These are phyloP conservation scores for Trissolcus japonicus DNA, from an alignment of 2,888 invertebrate species.

Conservation along the genomic window DNA sequence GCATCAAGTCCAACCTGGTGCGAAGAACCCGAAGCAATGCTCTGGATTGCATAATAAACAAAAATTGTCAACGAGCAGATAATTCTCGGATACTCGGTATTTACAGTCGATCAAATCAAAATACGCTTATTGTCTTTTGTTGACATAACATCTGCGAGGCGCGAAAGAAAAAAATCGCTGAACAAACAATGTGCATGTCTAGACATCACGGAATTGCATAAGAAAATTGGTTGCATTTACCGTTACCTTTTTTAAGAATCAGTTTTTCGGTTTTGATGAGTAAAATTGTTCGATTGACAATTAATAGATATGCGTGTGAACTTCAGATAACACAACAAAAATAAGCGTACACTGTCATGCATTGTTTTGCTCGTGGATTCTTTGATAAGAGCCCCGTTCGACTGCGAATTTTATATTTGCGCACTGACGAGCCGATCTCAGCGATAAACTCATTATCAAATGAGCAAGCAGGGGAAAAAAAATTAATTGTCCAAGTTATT, in stretches of 20 bases:
- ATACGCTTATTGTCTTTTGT: background rate
- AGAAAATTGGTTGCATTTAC: background rate
- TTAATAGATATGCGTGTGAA: conserved; percentile 14
- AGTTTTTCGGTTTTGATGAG: background rate
- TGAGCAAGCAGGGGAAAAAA: background rate
- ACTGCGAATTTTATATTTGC: conserved; percentile 17
- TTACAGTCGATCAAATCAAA: background rate
- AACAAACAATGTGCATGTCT: conserved; percentile 2
- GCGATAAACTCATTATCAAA: conserved; percentile 23
- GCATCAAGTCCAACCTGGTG: too few relatives aligned
- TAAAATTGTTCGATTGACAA: conserved; percentile 8
- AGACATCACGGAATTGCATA: background rate
- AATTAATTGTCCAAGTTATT: conserved; percentile 7
- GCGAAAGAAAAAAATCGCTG: background rate
- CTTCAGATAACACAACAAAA: conserved; percentile 17
- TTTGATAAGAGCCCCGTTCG: conserved; percentile 17
- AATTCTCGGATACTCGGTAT: too few relatives aligned
- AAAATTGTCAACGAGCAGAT: too few relatives aligned
- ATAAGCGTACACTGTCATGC: conserved; percentile 1
- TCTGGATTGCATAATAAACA: too few relatives aligned
- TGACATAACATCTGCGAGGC: background rate
- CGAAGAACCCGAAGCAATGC: too few relatives aligned
- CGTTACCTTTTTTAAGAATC: conserved; percentile 11
- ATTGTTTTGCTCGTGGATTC: conserved; percentile 6
- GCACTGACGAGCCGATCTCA: conserved; percentile 7